A percentile compares a stretch with the other conserved stretches of the same genome.
phyloP scores from a whole-genome alignment of 2,797 vertebrate genomes.

The Anguilla marmorata region DNA sequence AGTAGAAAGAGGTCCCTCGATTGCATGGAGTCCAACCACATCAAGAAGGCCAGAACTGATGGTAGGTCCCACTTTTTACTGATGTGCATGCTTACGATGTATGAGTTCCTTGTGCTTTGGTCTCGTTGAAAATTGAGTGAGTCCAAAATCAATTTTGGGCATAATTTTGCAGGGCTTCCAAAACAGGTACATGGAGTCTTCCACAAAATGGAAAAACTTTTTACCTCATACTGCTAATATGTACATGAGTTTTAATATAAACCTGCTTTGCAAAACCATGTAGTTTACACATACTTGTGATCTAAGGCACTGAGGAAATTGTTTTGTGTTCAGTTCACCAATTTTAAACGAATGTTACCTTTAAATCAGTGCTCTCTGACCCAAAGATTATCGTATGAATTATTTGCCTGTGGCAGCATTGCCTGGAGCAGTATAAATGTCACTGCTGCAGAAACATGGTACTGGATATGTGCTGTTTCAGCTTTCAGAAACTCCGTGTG shows the following conservation, averaged over 20 bases:
- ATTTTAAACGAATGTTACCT: background rate
- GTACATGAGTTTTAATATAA: background rate
- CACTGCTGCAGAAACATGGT: background rate
- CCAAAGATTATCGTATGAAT: background rate
- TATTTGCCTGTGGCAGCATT: background rate
- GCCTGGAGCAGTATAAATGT: background rate
- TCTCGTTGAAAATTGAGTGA: background rate
- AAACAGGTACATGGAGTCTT: background rate
- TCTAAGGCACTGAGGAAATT: background rate
- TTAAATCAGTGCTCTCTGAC: background rate
- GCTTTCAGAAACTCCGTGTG: background rate
- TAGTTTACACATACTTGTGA: background rate
- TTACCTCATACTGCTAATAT: background rate
- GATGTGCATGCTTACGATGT: background rate
- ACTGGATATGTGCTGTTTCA: background rate
- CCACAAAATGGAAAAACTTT: no score
- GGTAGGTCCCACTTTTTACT: conserved; percentile 54
- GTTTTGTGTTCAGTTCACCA: background rate
- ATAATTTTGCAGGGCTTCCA: background rate
- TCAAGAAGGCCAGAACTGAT: conserved; percentile 82
- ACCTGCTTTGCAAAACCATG: background rate
- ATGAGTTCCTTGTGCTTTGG: background rate
- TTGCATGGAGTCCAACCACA: conserved; percentile 65
- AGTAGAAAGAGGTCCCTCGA: conserved; percentile 87
- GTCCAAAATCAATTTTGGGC: background rate